Percentiles rank a stretch among this genome's conserved stretches.
These are phyloP conservation scores for Microtus ochrogaster DNA, from an alignment of 2,113 vertebrate genomes.

Conservation along the genomic window DNA sequence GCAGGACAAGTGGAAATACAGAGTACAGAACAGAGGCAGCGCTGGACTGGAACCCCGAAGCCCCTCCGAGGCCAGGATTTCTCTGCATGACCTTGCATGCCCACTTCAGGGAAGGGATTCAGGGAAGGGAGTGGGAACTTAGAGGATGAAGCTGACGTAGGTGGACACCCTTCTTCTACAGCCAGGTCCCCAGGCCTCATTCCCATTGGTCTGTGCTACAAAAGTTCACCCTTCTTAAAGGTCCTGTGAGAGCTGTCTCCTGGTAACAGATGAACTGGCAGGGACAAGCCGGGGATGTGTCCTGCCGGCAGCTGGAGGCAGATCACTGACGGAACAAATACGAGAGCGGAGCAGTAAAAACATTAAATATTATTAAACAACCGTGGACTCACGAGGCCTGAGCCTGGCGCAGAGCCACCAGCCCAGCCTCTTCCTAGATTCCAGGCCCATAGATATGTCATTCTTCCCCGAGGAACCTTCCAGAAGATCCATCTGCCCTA, in stretches of 20 bases:
- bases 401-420: slow-evolving; percentile 57
- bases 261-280: slow-evolving; percentile 77
- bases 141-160: neutral
- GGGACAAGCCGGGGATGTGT: slow-evolving; percentile 54
- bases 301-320: slow-evolving; percentile 71
- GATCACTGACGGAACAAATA: slow-evolving; percentile 69
- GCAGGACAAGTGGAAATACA: neutral
- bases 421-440: slow-evolving; percentile 6
- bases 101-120: neutral
- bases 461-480: neutral
- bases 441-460: neutral
- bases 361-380: slow-evolving; percentile 78
- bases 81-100: neutral
- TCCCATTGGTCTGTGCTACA: neutral
- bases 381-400: slow-evolving; percentile 6
- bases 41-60: neutral
- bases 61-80: neutral
- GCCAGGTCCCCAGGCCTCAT: neutral
- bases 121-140: neutral
- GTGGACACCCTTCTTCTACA: neutral
- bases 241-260: slow-evolving; percentile 59
- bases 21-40: neutral
- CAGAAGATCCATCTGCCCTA: neutral
- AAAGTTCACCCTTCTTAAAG: slow-evolving; percentile 54
- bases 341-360: slow-evolving; percentile 71